Base-by-base conservation (phyloP, 1,140 invertebrate genomes). In the Sweltsa coloradensis region DNA sequence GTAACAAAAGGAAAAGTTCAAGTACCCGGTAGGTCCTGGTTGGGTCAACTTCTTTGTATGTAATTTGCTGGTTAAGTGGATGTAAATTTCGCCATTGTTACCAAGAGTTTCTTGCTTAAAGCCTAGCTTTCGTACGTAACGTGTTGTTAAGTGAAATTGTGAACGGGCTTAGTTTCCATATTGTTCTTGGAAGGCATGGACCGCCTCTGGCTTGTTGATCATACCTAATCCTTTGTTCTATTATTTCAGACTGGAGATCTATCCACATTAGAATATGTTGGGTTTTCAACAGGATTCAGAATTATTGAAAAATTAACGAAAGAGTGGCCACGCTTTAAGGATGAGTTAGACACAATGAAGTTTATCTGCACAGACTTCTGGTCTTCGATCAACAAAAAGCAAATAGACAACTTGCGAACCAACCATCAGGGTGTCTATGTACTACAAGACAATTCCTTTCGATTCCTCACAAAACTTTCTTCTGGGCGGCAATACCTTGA, bases 291-390 rank as follows among this genome's bases (percentile, higher is more conserved):
- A 29, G 91, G 91, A 9, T 95, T 90, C 62, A 82, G 90, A 62
- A 75, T 96, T 50, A 90, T 93, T 58, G 92, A 97, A 76, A 73
- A 78, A 75, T 69, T 95, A 41, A 93, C 92, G 0, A 83, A 87
- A 64, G 94, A 98, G 61, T 85, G 83, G 68, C 78, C 88, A 3
- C 71, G 93, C 47, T 97, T 97, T 60, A 95, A 97, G 70, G 92
- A 97, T 71, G 96, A 99, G 67, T 63, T 99, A 25, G 96, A 99
- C 56, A 94, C 89, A 19, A 90, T 99, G 71, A 99, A 99, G 66
- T 99, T 97, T 57, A 91, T 99, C 31, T 99, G 96, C 61, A 99
- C 96, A 53, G 96, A 99, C 62, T 96, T 98, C 60, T 99, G 96
- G 96, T 85, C 83, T 19, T 81, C 83, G 23, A 78, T 97, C 18